Conservation (phyloP, 1,140 invertebrate species). For the Macrostomum lignano region DNA sequence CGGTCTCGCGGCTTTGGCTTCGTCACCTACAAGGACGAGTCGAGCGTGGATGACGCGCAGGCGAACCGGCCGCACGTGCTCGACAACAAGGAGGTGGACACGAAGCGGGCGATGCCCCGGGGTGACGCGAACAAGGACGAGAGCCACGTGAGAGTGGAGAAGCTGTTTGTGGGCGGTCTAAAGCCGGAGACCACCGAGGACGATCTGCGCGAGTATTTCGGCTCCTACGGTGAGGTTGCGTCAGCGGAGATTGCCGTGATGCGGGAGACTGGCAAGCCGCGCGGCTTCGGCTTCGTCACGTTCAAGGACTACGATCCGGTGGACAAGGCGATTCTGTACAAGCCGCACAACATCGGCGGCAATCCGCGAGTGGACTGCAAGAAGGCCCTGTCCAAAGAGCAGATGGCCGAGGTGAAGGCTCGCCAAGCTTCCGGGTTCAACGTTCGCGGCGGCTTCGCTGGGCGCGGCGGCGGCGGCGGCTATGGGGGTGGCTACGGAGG, state of each 20-base stretch:
- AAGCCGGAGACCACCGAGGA: slow-evolving; percentile 11
- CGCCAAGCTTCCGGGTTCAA: neutral
- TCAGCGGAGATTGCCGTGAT: slow-evolving; percentile 16
- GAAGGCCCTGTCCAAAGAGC: slow-evolving; percentile 4
- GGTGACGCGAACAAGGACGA: slow-evolving; percentile 3
- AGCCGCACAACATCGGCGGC: slow-evolving; percentile 3
- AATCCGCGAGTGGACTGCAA: neutral
- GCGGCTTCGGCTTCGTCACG: slow-evolving; percentile 19
- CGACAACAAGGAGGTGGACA: slow-evolving; percentile 6
- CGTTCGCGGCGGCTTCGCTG: neutral
- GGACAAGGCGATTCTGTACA: slow-evolving; percentile 11
- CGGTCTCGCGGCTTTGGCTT: slow-evolving; percentile 13
- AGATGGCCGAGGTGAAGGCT: neutral
- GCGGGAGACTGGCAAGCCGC: slow-evolving; percentile 16
- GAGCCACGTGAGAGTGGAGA: slow-evolving; percentile 4
- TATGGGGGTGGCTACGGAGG: neutral
- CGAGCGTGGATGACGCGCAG: slow-evolving; percentile 9
- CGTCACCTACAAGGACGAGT: slow-evolving; percentile 6
- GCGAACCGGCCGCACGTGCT: slow-evolving; percentile 7
- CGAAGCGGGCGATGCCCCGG: slow-evolving; percentile 5
- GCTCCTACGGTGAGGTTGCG: slow-evolving; percentile 14
- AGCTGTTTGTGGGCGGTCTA: slow-evolving; percentile 11
- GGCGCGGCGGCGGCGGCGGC: neutral
- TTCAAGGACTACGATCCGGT: slow-evolving; percentile 20
- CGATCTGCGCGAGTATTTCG: slow-evolving; percentile 11